Evolutionary conservation across 1,140 invertebrate species (phyloP).

Genomic region (Aporrectodea caliginosa): DNA sequence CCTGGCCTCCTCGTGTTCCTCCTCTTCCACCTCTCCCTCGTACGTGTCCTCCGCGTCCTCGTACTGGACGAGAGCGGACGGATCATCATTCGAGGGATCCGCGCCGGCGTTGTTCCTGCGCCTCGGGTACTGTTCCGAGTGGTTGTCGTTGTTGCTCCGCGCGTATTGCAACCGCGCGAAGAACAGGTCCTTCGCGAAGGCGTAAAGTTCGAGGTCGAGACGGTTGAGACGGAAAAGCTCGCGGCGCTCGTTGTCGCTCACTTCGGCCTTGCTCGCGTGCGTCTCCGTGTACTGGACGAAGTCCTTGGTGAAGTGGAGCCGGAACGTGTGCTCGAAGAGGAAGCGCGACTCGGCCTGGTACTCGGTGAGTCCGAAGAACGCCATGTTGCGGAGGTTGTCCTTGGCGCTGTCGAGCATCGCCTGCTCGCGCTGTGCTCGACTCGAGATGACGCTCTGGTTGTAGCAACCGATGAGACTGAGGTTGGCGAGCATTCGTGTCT

Average conservation of each 20-base stretch:
- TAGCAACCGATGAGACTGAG: constrained; percentile 92
- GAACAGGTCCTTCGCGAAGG: constrained; percentile 85
- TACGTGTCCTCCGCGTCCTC: not conserved
- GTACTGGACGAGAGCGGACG: not conserved
- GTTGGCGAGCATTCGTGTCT: constrained; percentile 90
- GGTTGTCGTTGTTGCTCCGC: not conserved
- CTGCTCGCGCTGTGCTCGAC: constrained; percentile 61
- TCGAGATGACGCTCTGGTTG: constrained; percentile 72
- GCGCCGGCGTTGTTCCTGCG: not conserved
- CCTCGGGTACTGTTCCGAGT: not conserved
- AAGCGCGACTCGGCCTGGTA: constrained; percentile 80
- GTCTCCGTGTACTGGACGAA: constrained; percentile 47
- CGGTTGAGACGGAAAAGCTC: constrained; percentile 62
- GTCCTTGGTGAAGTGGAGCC: constrained; percentile 62
- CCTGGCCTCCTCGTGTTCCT: not conserved
- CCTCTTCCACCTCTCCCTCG: not conserved
- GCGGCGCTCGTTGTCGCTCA: constrained; percentile 19
- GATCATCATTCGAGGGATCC: not conserved
- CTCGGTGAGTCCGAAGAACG: constrained; percentile 95
- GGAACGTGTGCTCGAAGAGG: constrained; percentile 96
- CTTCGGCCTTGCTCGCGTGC: constrained; percentile 38
- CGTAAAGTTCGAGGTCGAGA: constrained; percentile 88
- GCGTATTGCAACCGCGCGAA: constrained; percentile 70
- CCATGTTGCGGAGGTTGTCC: constrained; percentile 86
- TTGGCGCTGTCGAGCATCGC: constrained; percentile 91